Percentiles rank a stretch among this genome's conserved stretches.
phyloP scores from a whole-genome alignment of 1,140 invertebrate genomes.

The Drosophila bocki region DNA sequence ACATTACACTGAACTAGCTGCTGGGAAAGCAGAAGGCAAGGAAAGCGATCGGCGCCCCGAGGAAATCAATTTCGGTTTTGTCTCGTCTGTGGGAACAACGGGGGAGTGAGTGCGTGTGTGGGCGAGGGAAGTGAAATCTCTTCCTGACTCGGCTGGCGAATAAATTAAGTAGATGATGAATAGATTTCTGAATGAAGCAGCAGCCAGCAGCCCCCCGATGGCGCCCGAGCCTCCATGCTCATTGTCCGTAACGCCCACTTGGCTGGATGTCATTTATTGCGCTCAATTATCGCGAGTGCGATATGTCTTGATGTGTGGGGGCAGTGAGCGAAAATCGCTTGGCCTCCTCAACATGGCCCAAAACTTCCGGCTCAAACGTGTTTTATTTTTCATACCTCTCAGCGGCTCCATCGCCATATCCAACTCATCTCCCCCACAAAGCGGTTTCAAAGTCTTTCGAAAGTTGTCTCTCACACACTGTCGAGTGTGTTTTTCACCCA shows the following conservation, averaged over 20 bases:
- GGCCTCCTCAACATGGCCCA: constrained; percentile 19
- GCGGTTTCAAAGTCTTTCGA: constrained; percentile 47
- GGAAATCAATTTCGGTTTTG: constrained; percentile 24
- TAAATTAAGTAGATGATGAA: constrained; percentile 37
- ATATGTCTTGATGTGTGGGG: constrained; percentile 6
- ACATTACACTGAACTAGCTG: constrained; percentile 58
- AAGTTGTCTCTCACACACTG: constrained; percentile 43
- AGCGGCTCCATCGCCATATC: constrained; percentile 1
- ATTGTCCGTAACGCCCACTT: constrained; percentile 33
- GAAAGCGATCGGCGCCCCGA: constrained; percentile 25
- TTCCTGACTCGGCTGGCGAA: constrained; percentile 37
- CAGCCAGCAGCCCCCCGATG: background rate
- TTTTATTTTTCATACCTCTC: constrained; percentile 3
- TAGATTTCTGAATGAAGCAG: constrained; percentile 7
- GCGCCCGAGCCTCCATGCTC: background rate
- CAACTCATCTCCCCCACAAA: constrained; percentile 31
- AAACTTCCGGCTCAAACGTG: constrained; percentile 56
- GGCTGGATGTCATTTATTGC: constrained; percentile 36
- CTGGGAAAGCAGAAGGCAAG: constrained; percentile 57
- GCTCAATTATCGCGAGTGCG: constrained; percentile 57
- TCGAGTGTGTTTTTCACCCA: constrained; percentile 2
- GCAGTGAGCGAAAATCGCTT: constrained; percentile 11
- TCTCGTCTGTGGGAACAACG: constrained; percentile 4
- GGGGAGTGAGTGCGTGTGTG: constrained; percentile 16
- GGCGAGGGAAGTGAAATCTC: constrained; percentile 35